A percentile compares a stretch with the other conserved stretches of the same genome.
Evolutionary conservation across 2,888 invertebrate species (phyloP).

Genomic region (Adelognathus sp.): DNA sequence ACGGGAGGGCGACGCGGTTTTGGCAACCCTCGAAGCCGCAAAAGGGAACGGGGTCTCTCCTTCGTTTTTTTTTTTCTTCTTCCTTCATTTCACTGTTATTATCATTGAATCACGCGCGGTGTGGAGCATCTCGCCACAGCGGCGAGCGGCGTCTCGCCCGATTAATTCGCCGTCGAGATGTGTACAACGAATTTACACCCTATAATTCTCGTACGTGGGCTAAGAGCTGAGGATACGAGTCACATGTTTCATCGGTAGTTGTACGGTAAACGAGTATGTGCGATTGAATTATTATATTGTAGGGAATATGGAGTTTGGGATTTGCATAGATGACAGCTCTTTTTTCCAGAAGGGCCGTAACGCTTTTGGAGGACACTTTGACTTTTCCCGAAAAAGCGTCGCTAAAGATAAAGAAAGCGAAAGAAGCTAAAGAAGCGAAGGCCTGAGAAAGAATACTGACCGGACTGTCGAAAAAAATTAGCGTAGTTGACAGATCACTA

Average conservation of each 20-base stretch:
- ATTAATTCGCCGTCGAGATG: conserved; percentile 76
- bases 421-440: no score
- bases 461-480: no score
- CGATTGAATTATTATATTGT: background rate
- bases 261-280: background rate
- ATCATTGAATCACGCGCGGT: conserved; percentile 78
- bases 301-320: no score
- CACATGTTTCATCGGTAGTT: conserved; percentile 16
- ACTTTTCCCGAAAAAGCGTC: no score
- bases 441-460: no score
- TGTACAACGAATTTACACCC: background rate
- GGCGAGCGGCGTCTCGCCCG: conserved; percentile 63
- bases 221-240: background rate
- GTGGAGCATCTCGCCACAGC: conserved; percentile 53
- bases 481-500: no score
- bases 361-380: no score
- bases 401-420: no score
- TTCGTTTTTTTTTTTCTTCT: conserved; percentile 17
- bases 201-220: background rate
- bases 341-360: no score
- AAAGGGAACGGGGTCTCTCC: conserved; percentile 46
- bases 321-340: no score
- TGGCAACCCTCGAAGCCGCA: conserved; percentile 62
- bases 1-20: conserved; percentile 65
- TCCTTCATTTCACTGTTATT: conserved; percentile 61